Evolutionary conservation across 2,888 invertebrate genomes (phyloP), one percentile per base, ranked within the genome.

Genomic region (Xestia xanthographa): DNA sequence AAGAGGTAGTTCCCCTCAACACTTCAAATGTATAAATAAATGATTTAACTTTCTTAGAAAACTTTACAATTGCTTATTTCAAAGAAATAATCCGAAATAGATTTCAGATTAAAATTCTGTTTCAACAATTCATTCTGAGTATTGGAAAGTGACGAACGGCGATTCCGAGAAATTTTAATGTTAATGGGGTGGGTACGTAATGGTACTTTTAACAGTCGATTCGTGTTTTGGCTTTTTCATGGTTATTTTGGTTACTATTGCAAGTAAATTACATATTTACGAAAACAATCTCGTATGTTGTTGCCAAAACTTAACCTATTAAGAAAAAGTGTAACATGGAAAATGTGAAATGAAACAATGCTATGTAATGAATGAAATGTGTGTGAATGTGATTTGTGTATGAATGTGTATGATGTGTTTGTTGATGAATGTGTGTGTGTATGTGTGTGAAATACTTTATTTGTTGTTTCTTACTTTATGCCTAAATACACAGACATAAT

Each of bases 1-100:
- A 29, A 20, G 1, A 22, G 5, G 2, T 14, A 17, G 20, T 45
- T 45, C 34, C 45, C 8, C 58, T 56, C 34, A 62, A 66, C 17
- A 34, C 38, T 50, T 62, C 9, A 38, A 72, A 29, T 6, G n/a
- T 20, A 45, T 22, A 34, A 41, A 63, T 34, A 22, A 63, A 63
- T 41, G 20, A 43, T 38, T 38, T 5, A 66, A 12, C 14, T 14
- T 72, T 78, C 65, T 34, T 34, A 38, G 72, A 72, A 72, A 43
- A 58, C 43, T 14, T 53, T 20, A 50, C 2, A 34, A 17, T 45
- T 45, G 41, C 0, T 14, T 43, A 9, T 29, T 74, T 80, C 74
- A 20, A 26, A 45, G 84, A 84, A 83, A 73, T 69, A 58, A 81
- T 79, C 17, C 14, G 50, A 84, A 79, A 67, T 67, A 22, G 56